Evolutionary conservation across 1,140 invertebrate species (phyloP), one percentile per base, ranked within the genome.

Genomic region (Matsumurasca onukii): DNA sequence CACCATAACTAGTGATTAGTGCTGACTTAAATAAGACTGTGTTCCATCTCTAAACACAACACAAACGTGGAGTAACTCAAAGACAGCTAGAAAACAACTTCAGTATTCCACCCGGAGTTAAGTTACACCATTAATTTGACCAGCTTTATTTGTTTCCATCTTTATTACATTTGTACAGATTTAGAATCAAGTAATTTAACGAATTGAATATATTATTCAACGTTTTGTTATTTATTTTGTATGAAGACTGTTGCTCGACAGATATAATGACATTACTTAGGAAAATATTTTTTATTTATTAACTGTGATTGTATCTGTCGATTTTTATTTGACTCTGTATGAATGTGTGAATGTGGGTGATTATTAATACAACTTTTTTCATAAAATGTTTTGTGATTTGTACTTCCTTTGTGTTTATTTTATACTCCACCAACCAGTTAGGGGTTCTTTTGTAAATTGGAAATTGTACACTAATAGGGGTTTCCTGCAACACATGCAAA

Each of bases 221-320:
- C 30, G 34, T 59, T 52, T 59, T 59, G 55, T 59, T 59, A 59
- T 59, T 59, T 59, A 59, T 59, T 59, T 22, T 59, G 55, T 22
- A 59, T 59, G 55, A 59, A 59, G 55, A 59, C 55, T 59, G 55
- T 59, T 25, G 30, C 55, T 39, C 55, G 55, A 59, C 55, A 59
- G 55, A 29, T 59, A 24, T 59, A 9, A 59, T 27, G 9, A 59
- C 55, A 24, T 12, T 13, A 27, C 15, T 27, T 29, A 22, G n/a
- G 24, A 15, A 59, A 22, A 24, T 29, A 5, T 59, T 59, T 59
- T 59, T 15, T 59, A 59, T 59, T 59, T 59, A 59, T 59, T 59
- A 27, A 27, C 30, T 59, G 55, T 59, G 22, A 59, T 59, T 22
- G 30, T 59, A 27, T 59, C 55, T 59, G 55, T 59, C 55, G 24